Evolutionary conservation across 2,113 vertebrate species (phyloP).

Genomic region (Ophthalmolycus amberensis): DNA sequence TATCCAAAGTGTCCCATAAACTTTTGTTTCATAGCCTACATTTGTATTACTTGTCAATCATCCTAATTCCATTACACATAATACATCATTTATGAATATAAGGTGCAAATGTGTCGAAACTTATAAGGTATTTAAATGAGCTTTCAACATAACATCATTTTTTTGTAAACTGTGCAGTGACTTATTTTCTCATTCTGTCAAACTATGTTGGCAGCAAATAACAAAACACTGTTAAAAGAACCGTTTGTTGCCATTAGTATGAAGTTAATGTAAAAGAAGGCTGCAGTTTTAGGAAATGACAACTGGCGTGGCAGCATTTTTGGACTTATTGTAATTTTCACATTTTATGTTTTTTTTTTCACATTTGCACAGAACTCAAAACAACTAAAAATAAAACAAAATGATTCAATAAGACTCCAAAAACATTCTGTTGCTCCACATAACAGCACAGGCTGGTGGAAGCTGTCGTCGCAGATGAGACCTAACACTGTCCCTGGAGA

Average conservation of each 20-base stretch:
- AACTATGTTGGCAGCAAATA: background rate
- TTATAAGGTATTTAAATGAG: background rate
- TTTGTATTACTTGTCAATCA: background rate
- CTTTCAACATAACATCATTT: background rate
- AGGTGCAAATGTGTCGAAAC: background rate
- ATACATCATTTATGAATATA: background rate
- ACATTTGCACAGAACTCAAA: background rate
- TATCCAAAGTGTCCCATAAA: background rate
- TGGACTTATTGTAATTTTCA: background rate
- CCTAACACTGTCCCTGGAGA: slow-evolving; percentile 8
- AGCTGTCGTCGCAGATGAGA: slow-evolving; percentile 13
- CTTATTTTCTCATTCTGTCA: background rate
- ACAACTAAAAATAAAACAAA: background rate
- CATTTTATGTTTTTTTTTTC: background rate
- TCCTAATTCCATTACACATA: background rate
- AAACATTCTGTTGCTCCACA: background rate
- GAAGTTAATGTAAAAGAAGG: background rate
- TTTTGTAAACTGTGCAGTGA: background rate
- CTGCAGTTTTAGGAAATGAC: background rate
- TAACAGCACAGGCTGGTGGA: background rate
- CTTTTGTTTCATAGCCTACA: background rate
- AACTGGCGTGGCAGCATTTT: background rate
- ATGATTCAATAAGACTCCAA: background rate
- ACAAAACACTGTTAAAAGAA: background rate
- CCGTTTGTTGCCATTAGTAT: background rate